Conservation (phyloP, 2,113 vertebrate species). For the Astatotilapia flaviijosephi region DNA sequence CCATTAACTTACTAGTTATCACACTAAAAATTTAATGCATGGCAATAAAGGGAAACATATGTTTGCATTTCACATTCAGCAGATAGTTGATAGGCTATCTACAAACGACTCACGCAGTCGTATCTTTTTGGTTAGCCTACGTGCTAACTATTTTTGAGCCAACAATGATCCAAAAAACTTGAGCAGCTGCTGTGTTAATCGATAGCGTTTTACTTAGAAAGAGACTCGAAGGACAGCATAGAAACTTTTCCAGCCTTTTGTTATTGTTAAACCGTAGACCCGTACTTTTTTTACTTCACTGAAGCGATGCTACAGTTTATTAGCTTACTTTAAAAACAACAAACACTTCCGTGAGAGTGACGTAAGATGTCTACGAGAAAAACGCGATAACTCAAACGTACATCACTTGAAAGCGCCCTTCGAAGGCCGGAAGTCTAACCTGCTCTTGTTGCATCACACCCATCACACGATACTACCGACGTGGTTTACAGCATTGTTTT, state of each 20-base stretch:
- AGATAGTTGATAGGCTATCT: not conserved
- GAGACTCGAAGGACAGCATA: not conserved
- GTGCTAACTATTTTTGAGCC: slow-evolving; percentile 1
- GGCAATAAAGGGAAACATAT: not conserved
- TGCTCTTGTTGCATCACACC: not conserved
- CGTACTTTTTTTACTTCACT: not conserved
- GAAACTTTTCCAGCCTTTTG: not conserved
- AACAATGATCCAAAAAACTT: not conserved
- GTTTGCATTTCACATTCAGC: not conserved
- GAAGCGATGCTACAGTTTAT: not conserved
- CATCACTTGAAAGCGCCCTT: not conserved
- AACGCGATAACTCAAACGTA: slow-evolving; percentile 18
- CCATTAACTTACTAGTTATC: not conserved
- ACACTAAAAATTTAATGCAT: not conserved
- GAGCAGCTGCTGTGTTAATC: not conserved
- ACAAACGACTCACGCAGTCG: not conserved
- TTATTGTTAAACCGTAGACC: not conserved
- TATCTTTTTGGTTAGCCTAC: not conserved
- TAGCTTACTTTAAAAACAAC: not conserved
- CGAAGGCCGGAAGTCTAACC: not conserved
- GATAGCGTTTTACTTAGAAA: not conserved
- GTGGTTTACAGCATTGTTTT: not conserved
- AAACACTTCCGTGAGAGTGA: slow-evolving; percentile 16
- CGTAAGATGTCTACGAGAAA: not conserved
- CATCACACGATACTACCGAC: not conserved